phyloP scores from a whole-genome alignment of 2,797 vertebrate species.

The Danio tinwini region DNA sequence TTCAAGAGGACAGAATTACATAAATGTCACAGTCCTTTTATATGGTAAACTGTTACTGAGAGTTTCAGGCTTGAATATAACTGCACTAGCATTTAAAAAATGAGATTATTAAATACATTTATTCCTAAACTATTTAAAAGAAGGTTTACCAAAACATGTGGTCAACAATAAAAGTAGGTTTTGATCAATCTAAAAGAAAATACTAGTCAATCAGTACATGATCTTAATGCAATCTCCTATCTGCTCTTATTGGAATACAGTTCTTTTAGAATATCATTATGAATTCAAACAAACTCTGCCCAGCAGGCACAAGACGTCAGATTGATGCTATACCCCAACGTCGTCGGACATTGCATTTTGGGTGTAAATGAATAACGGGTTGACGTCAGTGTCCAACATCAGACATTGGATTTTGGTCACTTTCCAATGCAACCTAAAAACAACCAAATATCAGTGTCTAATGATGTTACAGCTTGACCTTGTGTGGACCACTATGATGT shows the following conservation, averaged over 20 bases:
- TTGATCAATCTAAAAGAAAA: neutral
- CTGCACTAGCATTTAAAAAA: no score
- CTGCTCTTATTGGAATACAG: neutral
- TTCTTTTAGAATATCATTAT: neutral
- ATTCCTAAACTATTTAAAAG: neutral
- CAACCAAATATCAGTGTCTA: no score
- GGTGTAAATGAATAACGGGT: no score
- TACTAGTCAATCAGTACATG: neutral
- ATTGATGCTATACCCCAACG: no score
- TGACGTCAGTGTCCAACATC: no score
- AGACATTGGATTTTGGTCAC: no score
- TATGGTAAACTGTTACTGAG: neutral
- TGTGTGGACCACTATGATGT: no score
- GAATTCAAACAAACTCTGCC: no score
- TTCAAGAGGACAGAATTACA: neutral
- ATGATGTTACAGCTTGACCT: no score
- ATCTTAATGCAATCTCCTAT: neutral
- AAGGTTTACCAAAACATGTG: neutral
- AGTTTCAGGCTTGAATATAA: neutral
- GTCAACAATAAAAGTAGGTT: neutral
- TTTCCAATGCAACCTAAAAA: no score
- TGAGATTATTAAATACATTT: neutral
- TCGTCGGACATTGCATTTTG: no score
- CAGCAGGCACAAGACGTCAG: no score
- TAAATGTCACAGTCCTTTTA: neutral